Base-by-base conservation (phyloP, 2,888 invertebrate genomes). In the Cybosia mesomella region DNA sequence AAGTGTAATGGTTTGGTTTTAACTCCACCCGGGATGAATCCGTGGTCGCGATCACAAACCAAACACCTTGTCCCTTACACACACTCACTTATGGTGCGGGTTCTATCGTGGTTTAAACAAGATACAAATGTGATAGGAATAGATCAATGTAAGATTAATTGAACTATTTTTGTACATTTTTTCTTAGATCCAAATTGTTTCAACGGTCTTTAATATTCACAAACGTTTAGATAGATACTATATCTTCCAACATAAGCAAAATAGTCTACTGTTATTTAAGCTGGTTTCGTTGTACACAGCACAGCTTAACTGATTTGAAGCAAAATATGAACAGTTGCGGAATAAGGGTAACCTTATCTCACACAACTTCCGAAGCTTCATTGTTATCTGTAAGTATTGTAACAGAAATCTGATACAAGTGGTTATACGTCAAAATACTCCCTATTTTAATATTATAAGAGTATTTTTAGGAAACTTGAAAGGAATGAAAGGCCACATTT, bases 331-430 rank as follows among this genome's bases (percentile, higher is more conserved):
- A 58, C 1, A 53, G 53, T 53, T 53, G 59, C 34, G 53, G 53
- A 59, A 22, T 59, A 36, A 59, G 59, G 59, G 36, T 39, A 59
- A 59, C 59, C 59, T 59, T 36, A 39, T 39, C 59, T 18, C 34
- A 10, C 21, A 10, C 15, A 15, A 36, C 58, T 28, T 57, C 57
- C 15, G 28, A 28, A 28, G 28, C 18, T 58, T 36, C 36, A 3
- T 22, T 36, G 22, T 36, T 22, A 34, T 58, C 34, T 21, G 21
- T 22, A 36, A 36, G 36, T 58, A 58, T 57, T 24, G 28, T 28
- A 28, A 36, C 34, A 36, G 58, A 58, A 58, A 24, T 55, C 15
- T 55, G 34, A 58, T 58, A 58, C 43, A 43, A 15, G 43, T 43
- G n/a, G n/a, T n/a, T n/a, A 43, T 43, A 43, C 43, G 43, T 18